Conservation (phyloP, 1,140 invertebrate genomes). For the Steinernema feltiae region DNA sequence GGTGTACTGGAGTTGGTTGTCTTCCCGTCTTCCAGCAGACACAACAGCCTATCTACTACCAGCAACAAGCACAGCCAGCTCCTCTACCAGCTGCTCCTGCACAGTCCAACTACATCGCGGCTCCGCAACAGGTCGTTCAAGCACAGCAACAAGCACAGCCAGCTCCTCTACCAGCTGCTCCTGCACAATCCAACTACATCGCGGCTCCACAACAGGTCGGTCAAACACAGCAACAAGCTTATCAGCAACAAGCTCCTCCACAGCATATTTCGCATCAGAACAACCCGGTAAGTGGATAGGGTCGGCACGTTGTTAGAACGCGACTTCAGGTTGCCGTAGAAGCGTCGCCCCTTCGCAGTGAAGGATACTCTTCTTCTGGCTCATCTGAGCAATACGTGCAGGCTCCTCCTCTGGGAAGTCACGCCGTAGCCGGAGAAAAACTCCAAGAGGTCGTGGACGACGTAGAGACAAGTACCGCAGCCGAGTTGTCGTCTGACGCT, state of each 20-base stretch:
- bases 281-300: background rate
- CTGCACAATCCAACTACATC: no score
- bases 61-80: no score
- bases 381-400: constrained; percentile 21
- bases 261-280: background rate
- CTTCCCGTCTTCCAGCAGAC: constrained; percentile 6
- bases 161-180: no score
- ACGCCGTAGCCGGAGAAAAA: constrained; percentile 16
- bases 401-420: background rate
- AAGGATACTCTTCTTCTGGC: background rate
- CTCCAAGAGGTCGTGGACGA: constrained; percentile 15
- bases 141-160: no score
- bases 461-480: background rate
- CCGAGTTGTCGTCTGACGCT: constrained; percentile 19
- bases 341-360: constrained; percentile 14
- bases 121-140: background rate
- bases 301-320: background rate
- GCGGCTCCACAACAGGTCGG: no score
- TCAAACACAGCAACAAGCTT: no score
- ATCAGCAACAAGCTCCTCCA: background rate
- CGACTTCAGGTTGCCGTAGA: constrained; percentile 12
- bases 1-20: background rate
- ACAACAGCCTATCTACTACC: constrained; percentile 15
- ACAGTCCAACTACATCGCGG: constrained; percentile 14
- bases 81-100: no score